Evolutionary conservation across 2,797 vertebrate genomes (phyloP).

Genomic region (Hozukius guyotensis): DNA sequence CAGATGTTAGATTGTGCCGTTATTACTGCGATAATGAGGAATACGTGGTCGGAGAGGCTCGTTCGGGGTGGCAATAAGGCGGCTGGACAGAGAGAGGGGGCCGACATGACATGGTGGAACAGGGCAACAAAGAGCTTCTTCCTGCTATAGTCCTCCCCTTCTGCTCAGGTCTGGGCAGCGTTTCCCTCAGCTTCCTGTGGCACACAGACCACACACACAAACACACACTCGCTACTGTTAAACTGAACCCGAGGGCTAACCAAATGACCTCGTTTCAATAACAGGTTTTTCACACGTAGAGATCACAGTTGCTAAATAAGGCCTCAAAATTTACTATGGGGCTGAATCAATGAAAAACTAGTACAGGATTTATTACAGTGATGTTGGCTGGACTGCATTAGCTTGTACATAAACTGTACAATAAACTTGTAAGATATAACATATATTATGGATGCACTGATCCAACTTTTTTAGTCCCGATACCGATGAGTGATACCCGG

Average conservation of each 20-base stretch:
- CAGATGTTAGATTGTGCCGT: conserved; percentile 56
- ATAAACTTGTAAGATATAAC: not conserved
- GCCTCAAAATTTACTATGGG: not conserved
- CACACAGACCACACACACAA: conserved; percentile 52
- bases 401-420: not conserved
- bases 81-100: conserved; percentile 44
- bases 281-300: not conserved
- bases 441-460: not conserved
- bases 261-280: conserved; percentile 3
- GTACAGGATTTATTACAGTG: not conserved
- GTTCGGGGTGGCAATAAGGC: conserved; percentile 44
- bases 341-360: not conserved
- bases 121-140: conserved; percentile 79
- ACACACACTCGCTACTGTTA: conserved; percentile 10
- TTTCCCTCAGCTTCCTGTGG: conserved; percentile 74
- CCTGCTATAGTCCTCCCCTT: conserved; percentile 79
- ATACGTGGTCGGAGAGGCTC: conserved; percentile 29
- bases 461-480: not conserved
- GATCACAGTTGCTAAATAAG: not conserved
- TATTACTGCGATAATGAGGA: conserved; percentile 56
- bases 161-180: conserved; percentile 72
- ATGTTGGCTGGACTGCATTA: not conserved
- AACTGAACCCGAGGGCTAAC: conserved; percentile 1
- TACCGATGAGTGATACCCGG: not conserved
- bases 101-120: conserved; percentile 77